Conservation (phyloP, 2,113 vertebrate genomes). For the Saiga tatarica region DNA sequence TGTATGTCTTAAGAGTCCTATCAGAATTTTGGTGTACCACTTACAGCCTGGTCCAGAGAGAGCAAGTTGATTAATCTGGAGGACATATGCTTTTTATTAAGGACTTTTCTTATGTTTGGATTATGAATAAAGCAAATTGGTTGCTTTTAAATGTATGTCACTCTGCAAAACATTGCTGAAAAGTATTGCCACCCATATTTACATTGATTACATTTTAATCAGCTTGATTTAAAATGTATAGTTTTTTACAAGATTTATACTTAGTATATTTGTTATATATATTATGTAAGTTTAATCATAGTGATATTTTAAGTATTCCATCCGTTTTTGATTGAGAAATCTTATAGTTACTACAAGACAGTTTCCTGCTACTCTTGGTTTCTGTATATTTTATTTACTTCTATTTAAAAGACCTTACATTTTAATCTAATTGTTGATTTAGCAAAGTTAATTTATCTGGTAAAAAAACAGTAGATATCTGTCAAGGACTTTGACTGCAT, state of each 20-base stretch:
- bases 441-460: slow-evolving; percentile 10
- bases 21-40: neutral
- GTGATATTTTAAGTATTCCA: neutral
- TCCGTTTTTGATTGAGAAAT: neutral
- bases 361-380: neutral
- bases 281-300: neutral
- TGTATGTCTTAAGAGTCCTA: neutral
- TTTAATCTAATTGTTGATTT: slow-evolving; percentile 5
- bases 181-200: neutral
- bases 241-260: neutral
- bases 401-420: neutral
- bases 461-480: slow-evolving; percentile 24
- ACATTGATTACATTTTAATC: slow-evolving; percentile 33
- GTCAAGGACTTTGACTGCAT: neutral
- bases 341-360: neutral
- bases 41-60: neutral
- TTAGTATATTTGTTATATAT: neutral
- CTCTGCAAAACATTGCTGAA: neutral
- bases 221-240: neutral
- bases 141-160: neutral
- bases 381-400: slow-evolving; percentile 1
- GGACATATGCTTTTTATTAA: neutral
- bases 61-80: neutral
- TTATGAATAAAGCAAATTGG: neutral
- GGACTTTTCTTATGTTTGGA: neutral